Evolutionary conservation across 2,888 invertebrate species (phyloP).

Genomic region (Apodemia duryi): DNA sequence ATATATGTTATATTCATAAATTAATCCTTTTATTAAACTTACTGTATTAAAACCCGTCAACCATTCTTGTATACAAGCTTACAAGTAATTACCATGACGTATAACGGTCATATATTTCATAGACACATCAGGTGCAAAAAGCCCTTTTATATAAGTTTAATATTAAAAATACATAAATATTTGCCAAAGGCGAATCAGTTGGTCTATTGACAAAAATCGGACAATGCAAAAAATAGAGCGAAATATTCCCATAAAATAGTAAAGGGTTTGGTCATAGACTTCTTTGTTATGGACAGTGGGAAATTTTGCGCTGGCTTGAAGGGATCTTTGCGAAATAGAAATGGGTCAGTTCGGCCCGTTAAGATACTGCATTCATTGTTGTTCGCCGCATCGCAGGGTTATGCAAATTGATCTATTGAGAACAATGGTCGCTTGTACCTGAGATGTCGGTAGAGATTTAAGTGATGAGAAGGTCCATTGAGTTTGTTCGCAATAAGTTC

Average conservation of each 20-base stretch:
- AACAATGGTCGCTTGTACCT: constrained; percentile 47
- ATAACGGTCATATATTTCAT: constrained; percentile 57
- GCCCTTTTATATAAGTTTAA: constrained; percentile 50
- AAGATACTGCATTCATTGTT: constrained; percentile 55
- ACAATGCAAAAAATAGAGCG: constrained; percentile 78
- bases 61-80: constrained; percentile 27
- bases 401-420: constrained; percentile 55
- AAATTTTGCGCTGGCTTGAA: constrained; percentile 60
- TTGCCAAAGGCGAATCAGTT: constrained; percentile 68
- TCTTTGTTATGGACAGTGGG: constrained; percentile 71
- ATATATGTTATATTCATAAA: background rate
- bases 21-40: constrained; percentile 17
- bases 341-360: constrained; percentile 67
- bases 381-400: constrained; percentile 55
- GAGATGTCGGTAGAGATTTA: constrained; percentile 45
- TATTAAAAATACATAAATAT: constrained; percentile 66
- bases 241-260: constrained; percentile 73
- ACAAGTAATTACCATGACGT: constrained; percentile 38
- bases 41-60: constrained; percentile 27
- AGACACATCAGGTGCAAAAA: constrained; percentile 44
- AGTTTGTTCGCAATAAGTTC: constrained; percentile 22
- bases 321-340: constrained; percentile 51
- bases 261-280: constrained; percentile 63
- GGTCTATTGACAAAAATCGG: constrained; percentile 49
- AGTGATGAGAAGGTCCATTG: constrained; percentile 24